Base-by-base conservation (phyloP, 2,888 invertebrate species). In the Oxycera nigricornis region DNA sequence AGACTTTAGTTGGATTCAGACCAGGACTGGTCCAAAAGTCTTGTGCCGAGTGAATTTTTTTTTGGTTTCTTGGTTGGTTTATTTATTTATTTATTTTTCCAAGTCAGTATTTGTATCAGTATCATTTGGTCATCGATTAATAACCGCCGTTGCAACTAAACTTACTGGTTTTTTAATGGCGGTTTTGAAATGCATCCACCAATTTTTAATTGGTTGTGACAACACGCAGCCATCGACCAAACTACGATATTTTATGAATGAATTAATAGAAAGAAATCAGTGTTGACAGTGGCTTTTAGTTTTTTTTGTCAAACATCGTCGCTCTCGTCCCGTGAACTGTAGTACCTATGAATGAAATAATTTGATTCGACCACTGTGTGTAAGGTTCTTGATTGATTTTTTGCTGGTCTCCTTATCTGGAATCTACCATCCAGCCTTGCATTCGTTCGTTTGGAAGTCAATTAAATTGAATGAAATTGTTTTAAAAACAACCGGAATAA, bases 91-190 rank as follows among this genome's bases (percentile, higher is more conserved):
- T n/a, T 9, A 55, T 9, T 55, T 55, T 4, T 20, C 55, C 4
- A 24, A 2, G 6, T 24, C n/a, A n/a, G n/a, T n/a, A n/a, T n/a
- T n/a, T n/a, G n/a, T n/a, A n/a, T n/a, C 50, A 20, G n/a, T n/a
- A n/a, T 59, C 28, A 59, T 59, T 59, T 59, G 59, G 39, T 62
- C 55, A 55, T 52, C 70, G 52, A 70, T 70, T 70, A 70, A 70
- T 70, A 55, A 31, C 11, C 22, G 22, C 24, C 55, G 55, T 22
- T 70, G 70, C 52, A 70, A 55, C 70, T 35, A 55, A 70, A 55
- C 31, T 70, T 17, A 50, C 24, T 65, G 24, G 24, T 24, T 65
- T 41, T 24, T n/a, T n/a, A n/a, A n/a, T n/a, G n/a, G n/a, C 2
- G 41, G 22, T 65, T 65, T 65, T n/a, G 41, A 65, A 41, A 39